A percentile compares a stretch with the other conserved stretches of the same genome.
phyloP scores from a whole-genome alignment of 2,888 invertebrate species.

The Yponomeuta malinellus region DNA sequence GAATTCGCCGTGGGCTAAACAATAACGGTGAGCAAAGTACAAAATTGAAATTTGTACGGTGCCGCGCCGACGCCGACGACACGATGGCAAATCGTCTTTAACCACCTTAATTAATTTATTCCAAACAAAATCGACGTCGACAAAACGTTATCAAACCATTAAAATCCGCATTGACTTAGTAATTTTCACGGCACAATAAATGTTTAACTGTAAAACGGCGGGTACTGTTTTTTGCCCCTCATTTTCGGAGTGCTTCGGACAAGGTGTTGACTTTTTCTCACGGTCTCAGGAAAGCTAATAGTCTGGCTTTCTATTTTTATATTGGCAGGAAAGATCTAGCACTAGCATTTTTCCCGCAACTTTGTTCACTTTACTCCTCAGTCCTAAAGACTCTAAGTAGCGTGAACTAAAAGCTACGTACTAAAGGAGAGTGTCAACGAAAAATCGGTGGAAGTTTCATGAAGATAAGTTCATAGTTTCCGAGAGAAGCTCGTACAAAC shows the following conservation, averaged over 20 bases:
- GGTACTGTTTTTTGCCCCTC: constrained; percentile 51
- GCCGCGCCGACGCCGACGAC: constrained; percentile 42
- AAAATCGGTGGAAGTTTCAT: too few relatives aligned
- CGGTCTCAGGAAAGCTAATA: constrained; percentile 58
- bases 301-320: constrained; percentile 48
- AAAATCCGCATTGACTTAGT: constrained; percentile 68
- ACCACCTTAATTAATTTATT: constrained; percentile 71
- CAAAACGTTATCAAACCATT: constrained; percentile 58
- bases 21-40: constrained; percentile 39
- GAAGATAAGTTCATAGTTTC: too few relatives aligned
- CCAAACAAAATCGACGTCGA: constrained; percentile 61
- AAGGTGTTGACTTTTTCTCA: constrained; percentile 56
- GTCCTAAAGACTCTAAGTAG: too few relatives aligned
- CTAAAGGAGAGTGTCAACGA: too few relatives aligned
- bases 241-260: constrained; percentile 31
- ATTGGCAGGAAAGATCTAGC: not conserved
- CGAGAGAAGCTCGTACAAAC: not conserved
- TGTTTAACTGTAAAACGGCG: constrained; percentile 62
- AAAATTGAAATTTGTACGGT: constrained; percentile 65
- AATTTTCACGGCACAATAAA: constrained; percentile 72
- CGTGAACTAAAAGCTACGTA: too few relatives aligned
- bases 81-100: constrained; percentile 60
- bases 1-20: constrained; percentile 11
- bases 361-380: not conserved
- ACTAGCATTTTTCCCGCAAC: not conserved